Evolutionary conservation across 2,888 invertebrate genomes (phyloP), one percentile per base, ranked within the genome.

Genomic region (Archips xylosteana): DNA sequence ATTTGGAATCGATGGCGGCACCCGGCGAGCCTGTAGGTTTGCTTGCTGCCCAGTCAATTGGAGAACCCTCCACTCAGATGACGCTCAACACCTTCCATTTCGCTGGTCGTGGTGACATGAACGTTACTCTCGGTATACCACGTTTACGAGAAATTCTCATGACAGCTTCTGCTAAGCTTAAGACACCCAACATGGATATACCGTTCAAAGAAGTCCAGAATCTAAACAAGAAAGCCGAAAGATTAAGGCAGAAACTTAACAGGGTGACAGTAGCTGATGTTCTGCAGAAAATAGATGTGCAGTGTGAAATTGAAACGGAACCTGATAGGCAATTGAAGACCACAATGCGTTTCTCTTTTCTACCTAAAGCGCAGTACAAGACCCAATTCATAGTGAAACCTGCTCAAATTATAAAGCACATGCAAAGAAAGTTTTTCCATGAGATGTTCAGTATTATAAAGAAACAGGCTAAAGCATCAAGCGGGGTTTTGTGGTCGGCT

Each of bases 41-140:
- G 32, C 90, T 99, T 77, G 99, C 99, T 13, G 99, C 99, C 1
- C 99, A 99, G 95, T 99, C 99, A 0, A 97, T 99, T 76, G 99
- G 99, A 73, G 99, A 99, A 91, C 99, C 99, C 0, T 99, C 99
- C 2, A 99, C 99, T 75, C 99, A 99, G 95, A 99, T 99, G 99
- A 99, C 99, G 83, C 93, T 99, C 87, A 99, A 99, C 90, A 99
- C 99, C 57, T 99, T 99, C 92, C 99, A 99, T 88, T 99, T 99
- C 89, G 99, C 99, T 82, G 99, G 99, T 86, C 97, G 99, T 92
- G 99, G 99, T 95, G 99, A 99, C 92, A 99, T 99, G 99, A 99
- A 99, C 95, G 99, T 99, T 0, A 99, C 99, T 0, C 95, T 99
- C n/a, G 99, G 99, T 95, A 99, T 99, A 82, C 99, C 99, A 0